Percentiles rank a stretch among this genome's conserved stretches.
These are phyloP conservation scores for Acanthoscelides obtectus DNA, from an alignment of 2,888 invertebrate species.

Conservation along the genomic window DNA sequence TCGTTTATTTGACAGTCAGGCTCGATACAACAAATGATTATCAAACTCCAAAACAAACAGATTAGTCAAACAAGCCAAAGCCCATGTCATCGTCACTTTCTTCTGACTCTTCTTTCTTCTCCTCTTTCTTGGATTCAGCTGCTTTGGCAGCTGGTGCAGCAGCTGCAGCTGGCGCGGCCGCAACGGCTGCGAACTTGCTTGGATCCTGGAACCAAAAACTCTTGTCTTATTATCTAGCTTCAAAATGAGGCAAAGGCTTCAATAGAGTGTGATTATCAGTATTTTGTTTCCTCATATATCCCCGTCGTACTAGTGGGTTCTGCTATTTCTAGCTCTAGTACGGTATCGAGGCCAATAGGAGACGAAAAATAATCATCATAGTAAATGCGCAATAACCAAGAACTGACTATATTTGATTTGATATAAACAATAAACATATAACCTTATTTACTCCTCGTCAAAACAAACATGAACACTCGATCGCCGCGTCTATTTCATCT, in stretches of 20 bases:
- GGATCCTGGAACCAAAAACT: conserved; percentile 67
- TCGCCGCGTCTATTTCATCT: too few relatives aligned
- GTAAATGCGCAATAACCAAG: neutral
- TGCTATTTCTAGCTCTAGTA: conserved; percentile 48
- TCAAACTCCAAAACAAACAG: conserved; percentile 18
- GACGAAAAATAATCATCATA: conserved; percentile 41
- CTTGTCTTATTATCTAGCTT: neutral
- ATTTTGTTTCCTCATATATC: conserved; percentile 30
- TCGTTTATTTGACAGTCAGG: conserved; percentile 37
- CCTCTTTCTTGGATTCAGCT: conserved; percentile 68
- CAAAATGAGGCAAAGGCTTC: neutral
- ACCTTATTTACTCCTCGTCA: too few relatives aligned
- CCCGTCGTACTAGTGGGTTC: conserved; percentile 6
- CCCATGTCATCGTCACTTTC: conserved; percentile 96
- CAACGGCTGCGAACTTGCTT: conserved; percentile 79
- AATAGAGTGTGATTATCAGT: conserved; percentile 25
- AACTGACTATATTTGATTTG: too few relatives aligned
- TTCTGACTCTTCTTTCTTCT: conserved; percentile 76
- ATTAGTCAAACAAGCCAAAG: conserved; percentile 87
- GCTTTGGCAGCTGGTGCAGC: conserved; percentile 59
- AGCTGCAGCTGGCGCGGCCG: conserved; percentile 52
- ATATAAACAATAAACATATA: too few relatives aligned
- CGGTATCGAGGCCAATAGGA: conserved; percentile 33
- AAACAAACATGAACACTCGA: too few relatives aligned
- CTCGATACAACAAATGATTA: conserved; percentile 28